Evolutionary conservation across 35 echinoderm and acorn worm species (phyloP).

Genomic region (Eucidaris tribuloides): DNA sequence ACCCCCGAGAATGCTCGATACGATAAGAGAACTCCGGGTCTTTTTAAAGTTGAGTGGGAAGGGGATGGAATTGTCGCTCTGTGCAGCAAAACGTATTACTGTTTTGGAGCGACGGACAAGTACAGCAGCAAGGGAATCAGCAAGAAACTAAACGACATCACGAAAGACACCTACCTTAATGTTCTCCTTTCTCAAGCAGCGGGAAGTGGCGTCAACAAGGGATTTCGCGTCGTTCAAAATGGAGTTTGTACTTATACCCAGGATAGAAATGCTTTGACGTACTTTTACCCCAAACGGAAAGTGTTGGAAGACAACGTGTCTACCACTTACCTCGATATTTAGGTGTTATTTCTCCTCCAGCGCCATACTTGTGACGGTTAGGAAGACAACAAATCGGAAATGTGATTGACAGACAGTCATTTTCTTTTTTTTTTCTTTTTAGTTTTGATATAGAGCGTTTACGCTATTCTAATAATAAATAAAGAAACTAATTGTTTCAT

Average conservation of each 20-base stretch:
- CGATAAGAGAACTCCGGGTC: conserved; percentile 59
- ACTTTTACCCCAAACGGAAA: not conserved
- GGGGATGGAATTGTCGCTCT: conserved; percentile 67
- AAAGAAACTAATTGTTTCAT: too few species aligned
- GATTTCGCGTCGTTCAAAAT: not conserved
- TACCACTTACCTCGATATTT: not conserved
- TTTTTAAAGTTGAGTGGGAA: conserved; percentile 76
- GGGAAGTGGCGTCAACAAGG: not conserved
- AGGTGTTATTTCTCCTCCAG: not conserved
- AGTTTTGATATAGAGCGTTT: too few species aligned
- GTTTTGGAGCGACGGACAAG: conserved; percentile 44
- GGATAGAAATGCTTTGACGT: not conserved
- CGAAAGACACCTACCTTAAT: not conserved
- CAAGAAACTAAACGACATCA: conserved; percentile 32
- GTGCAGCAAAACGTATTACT: conserved; percentile 52
- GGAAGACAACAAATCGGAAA: too few species aligned
- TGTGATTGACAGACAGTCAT: too few species aligned
- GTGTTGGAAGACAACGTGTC: conserved; percentile 9
- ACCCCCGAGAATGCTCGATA: conserved; percentile 29
- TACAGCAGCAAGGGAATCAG: conserved; percentile 43
- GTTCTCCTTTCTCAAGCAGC: conserved; percentile 7
- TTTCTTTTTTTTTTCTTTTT: too few species aligned
- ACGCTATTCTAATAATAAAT: too few species aligned
- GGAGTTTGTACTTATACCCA: not conserved
- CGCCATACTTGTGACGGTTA: too few species aligned